Conservation (phyloP, 2,797 vertebrate genomes). For the Varecia variegata region DNA sequence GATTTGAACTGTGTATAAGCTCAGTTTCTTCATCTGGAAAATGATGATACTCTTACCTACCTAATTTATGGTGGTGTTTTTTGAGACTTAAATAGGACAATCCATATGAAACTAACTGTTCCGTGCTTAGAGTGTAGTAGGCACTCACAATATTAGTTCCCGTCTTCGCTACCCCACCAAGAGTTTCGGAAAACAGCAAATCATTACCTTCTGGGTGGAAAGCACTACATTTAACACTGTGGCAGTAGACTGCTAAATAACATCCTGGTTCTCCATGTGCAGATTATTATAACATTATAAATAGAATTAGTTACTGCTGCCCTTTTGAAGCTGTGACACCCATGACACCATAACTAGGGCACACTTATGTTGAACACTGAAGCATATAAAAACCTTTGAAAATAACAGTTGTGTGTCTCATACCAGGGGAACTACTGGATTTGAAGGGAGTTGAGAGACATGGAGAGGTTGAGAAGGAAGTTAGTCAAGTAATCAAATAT, state of each 20-base stretch:
- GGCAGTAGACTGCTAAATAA: neutral
- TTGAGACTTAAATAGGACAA: neutral
- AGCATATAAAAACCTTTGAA: neutral
- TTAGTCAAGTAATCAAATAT: neutral
- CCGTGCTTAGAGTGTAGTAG: neutral
- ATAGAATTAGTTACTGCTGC: neutral
- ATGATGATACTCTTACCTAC: neutral
- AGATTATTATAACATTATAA: neutral
- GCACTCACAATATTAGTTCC: neutral
- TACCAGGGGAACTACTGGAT: neutral
- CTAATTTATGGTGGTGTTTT: neutral
- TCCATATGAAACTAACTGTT: neutral
- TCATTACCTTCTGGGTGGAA: neutral
- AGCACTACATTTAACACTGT: neutral
- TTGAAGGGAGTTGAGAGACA: neutral
- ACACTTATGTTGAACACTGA: neutral
- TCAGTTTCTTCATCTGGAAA: neutral
- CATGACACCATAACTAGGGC: neutral
- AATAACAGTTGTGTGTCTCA: neutral
- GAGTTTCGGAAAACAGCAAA: neutral
- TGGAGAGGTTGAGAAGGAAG: neutral
- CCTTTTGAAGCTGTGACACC: neutral
- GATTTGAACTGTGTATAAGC: neutral
- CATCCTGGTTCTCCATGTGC: neutral
- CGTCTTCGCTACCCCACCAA: neutral